These are phyloP conservation scores for Epiblema foenella DNA, from an alignment of 2,888 invertebrate genomes.

Conservation along the genomic window DNA sequence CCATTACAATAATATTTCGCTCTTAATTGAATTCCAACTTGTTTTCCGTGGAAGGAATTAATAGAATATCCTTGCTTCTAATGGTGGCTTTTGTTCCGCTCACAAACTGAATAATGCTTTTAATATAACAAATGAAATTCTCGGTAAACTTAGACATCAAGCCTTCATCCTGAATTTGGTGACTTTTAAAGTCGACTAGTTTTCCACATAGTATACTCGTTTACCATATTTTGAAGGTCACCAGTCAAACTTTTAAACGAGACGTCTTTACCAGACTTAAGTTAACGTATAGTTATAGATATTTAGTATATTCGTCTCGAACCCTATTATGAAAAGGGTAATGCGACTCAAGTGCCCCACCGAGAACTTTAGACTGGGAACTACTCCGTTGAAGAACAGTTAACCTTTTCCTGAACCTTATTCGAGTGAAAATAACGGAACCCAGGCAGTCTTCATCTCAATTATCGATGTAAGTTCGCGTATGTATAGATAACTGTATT, in stretches of 20 bases:
- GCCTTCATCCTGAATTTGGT: neutral
- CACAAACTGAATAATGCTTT: conserved; percentile 69
- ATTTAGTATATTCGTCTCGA: neutral
- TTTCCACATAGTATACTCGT: neutral
- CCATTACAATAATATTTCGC: conserved; percentile 74
- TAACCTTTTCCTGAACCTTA: conserved; percentile 23
- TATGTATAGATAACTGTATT: too few species aligned
- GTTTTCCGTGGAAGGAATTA: conserved; percentile 74
- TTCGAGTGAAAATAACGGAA: conserved; percentile 14
- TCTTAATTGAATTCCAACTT: conserved; percentile 78
- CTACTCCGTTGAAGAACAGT: neutral
- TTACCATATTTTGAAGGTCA: neutral
- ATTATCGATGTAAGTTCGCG: conserved; percentile 1
- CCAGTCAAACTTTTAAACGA: neutral
- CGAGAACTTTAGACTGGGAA: neutral
- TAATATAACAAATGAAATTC: conserved; percentile 57
- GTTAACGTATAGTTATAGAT: too few species aligned
- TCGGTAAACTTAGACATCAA: neutral
- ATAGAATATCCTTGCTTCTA: conserved; percentile 61
- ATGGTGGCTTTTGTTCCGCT: conserved; percentile 51
- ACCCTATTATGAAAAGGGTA: conserved; percentile 2
- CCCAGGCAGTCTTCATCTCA: conserved; percentile 21
- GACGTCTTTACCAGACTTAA: neutral
- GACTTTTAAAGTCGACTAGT: neutral
- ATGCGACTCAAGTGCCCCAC: neutral